Conservation (phyloP, 2,797 vertebrate genomes). For the Enteromius radiatus region DNA sequence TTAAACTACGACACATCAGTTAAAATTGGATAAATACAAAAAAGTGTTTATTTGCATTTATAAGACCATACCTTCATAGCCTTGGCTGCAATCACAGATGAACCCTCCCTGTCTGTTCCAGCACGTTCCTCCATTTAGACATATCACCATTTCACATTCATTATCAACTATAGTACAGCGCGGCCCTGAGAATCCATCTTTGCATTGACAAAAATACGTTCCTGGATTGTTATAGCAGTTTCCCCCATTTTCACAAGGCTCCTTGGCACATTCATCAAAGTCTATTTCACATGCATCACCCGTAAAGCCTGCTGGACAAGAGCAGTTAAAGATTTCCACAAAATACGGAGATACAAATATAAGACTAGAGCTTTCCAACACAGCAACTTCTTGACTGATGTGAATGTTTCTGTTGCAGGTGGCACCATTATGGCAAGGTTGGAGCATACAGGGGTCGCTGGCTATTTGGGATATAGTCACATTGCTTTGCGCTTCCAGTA, state of each 20-base stretch:
- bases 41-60: background rate
- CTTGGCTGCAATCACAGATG: constrained; percentile 73
- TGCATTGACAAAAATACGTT: constrained; percentile 76
- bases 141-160: constrained; percentile 73
- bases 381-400: constrained; percentile 72
- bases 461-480: constrained; percentile 77
- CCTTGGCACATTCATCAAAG: constrained; percentile 75
- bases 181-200: constrained; percentile 69
- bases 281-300: constrained; percentile 76
- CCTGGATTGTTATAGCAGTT: constrained; percentile 77
- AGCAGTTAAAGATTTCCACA: constrained; percentile 75
- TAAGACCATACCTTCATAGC: constrained; percentile 76
- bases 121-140: constrained; percentile 78
- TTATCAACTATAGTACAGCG: constrained; percentile 71
- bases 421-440: constrained; percentile 75
- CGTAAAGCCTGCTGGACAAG: constrained; percentile 71
- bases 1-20: background rate
- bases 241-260: constrained; percentile 73
- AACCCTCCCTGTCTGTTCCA: constrained; percentile 67
- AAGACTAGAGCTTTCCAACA: constrained; percentile 75
- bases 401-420: constrained; percentile 76
- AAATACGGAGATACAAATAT: constrained; percentile 79
- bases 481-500: constrained; percentile 77
- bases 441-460: constrained; percentile 75
- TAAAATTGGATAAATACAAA: background rate